Evolutionary conservation across 1,140 invertebrate species (phyloP).

Genomic region (Xylocopa sonorina): DNA sequence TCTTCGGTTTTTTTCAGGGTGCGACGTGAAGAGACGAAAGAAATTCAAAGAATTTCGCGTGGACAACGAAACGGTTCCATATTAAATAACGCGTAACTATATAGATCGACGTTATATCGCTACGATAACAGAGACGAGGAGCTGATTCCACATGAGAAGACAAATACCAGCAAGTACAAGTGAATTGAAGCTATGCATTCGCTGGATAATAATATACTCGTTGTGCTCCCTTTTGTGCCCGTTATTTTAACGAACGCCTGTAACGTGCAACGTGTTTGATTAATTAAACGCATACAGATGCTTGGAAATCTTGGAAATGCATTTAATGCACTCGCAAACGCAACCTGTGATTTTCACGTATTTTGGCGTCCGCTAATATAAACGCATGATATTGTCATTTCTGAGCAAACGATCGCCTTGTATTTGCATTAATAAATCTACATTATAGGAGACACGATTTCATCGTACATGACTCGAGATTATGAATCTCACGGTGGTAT

Average conservation of each 20-base stretch:
- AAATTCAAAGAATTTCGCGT: background rate
- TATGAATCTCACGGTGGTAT: too few species aligned
- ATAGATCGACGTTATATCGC: background rate
- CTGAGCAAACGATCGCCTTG: too few species aligned
- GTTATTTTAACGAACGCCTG: background rate
- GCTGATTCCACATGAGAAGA: background rate
- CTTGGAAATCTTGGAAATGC: background rate
- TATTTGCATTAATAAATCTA: too few species aligned
- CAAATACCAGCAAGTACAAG: background rate
- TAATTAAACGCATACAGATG: background rate
- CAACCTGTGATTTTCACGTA: too few species aligned
- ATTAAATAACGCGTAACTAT: slow-evolving; percentile 34
- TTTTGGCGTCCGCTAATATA: too few species aligned
- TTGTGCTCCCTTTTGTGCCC: background rate
- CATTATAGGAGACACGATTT: too few species aligned
- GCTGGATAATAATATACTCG: slow-evolving; percentile 13
- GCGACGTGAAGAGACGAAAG: background rate
- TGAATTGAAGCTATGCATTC: background rate
- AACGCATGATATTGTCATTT: too few species aligned
- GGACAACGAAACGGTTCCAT: background rate
- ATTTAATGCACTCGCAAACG: too few species aligned
- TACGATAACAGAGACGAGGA: too few species aligned
- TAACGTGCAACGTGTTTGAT: background rate
- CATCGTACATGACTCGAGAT: too few species aligned
- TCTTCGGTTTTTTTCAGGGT: too few species aligned